A percentile compares a stretch with the other conserved stretches of the same genome.
Conservation (phyloP, 1,140 invertebrate species). For the Trichoplusia ni region DNA sequence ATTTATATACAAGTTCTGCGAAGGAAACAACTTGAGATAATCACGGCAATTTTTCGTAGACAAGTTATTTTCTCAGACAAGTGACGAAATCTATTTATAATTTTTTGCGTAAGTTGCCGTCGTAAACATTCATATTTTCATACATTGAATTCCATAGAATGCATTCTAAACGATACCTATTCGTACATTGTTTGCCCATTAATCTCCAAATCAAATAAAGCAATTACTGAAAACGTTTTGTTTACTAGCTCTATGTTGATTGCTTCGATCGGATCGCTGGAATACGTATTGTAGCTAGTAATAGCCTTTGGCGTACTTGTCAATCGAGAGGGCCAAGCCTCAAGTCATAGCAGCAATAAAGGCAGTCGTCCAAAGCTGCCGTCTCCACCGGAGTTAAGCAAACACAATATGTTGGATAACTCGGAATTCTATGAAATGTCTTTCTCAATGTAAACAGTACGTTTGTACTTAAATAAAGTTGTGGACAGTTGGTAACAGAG, state of each 20-base stretch:
- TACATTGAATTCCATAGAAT: too few relatives aligned
- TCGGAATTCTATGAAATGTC: conserved; percentile 14
- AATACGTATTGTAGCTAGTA: too few relatives aligned
- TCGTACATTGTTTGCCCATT: too few relatives aligned
- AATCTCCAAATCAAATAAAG: background rate
- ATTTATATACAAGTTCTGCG: conserved; percentile 1
- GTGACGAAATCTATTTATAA: too few relatives aligned
- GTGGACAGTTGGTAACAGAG: background rate
- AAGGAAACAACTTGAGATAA: too few relatives aligned
- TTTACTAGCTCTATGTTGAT: background rate
- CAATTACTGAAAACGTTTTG: too few relatives aligned
- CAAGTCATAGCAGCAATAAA: background rate
- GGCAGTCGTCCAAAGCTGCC: background rate
- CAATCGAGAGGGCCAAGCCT: background rate
- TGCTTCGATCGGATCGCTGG: background rate
- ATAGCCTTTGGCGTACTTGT: conserved; percentile 14
- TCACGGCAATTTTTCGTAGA: too few relatives aligned
- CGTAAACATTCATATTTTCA: too few relatives aligned
- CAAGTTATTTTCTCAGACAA: too few relatives aligned
- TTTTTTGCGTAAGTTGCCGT: too few relatives aligned
- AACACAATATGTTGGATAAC: conserved; percentile 21
- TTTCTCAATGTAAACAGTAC: conserved; percentile 11
- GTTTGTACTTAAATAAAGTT: conserved; percentile 24
- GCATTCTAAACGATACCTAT: too few relatives aligned
- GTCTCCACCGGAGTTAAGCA: conserved; percentile 8